These are phyloP conservation scores for Phalloptychus januarius DNA, from an alignment of 2,797 vertebrate genomes.

Conservation along the genomic window DNA sequence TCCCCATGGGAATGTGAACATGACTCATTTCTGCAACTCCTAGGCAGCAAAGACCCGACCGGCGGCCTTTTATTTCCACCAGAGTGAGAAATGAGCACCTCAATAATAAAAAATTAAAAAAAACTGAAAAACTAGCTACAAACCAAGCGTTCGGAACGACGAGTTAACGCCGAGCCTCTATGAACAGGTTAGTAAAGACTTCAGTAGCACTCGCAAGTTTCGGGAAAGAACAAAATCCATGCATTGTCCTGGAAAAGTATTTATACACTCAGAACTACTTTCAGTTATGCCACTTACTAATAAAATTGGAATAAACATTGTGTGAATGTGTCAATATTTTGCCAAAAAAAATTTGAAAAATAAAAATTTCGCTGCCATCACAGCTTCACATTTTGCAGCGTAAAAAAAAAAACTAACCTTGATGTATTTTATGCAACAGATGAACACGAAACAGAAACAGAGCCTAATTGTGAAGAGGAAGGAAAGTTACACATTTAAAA, in stretches of 20 bases:
- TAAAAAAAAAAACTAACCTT: not conserved
- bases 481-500: too few species aligned
- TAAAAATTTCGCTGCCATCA: not conserved
- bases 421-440: not conserved
- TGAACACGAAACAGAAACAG: not conserved
- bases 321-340: not conserved
- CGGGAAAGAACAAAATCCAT: not conserved
- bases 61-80: constrained; percentile 46
- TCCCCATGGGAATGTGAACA: constrained; percentile 66
- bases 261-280: not conserved
- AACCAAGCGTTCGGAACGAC: constrained; percentile 7
- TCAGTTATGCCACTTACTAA: not conserved
- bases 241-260: not conserved
- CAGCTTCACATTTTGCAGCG: not conserved
- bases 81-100: constrained; percentile 23
- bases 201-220: not conserved
- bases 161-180: not conserved
- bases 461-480: too few species aligned
- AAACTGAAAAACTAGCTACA: not conserved
- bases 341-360: not conserved
- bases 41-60: constrained; percentile 56
- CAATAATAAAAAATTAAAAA: constrained; percentile 7
- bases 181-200: not conserved
- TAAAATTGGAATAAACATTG: not conserved
- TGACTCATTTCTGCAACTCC: constrained; percentile 69